A percentile compares a stretch with the other conserved stretches of the same genome.
Conservation (phyloP, 2,888 invertebrate genomes). For the Euzophera pinguis region DNA sequence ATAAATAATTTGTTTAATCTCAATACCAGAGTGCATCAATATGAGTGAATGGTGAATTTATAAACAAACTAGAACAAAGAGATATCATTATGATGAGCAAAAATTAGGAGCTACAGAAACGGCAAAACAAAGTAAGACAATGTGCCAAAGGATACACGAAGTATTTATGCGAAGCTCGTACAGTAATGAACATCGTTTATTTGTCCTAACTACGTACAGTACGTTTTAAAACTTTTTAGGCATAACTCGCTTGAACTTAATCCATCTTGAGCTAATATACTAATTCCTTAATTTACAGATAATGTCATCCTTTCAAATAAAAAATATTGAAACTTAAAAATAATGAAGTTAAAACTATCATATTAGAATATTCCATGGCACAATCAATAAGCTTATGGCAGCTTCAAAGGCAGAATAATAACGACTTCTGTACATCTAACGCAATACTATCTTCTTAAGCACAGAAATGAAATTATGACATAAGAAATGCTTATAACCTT, state of each 20-base stretch:
- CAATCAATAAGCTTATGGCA: slow-evolving; percentile 67
- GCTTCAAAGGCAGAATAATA: slow-evolving; percentile 39
- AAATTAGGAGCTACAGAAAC: slow-evolving; percentile 36
- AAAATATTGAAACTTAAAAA: slow-evolving; percentile 30
- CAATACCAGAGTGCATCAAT: slow-evolving; percentile 38
- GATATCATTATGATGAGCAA: slow-evolving; percentile 34
- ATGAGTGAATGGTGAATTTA: slow-evolving; percentile 19
- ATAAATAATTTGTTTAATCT: slow-evolving; percentile 13
- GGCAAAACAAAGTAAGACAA: slow-evolving; percentile 42
- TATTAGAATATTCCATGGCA: slow-evolving; percentile 57
- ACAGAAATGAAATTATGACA: slow-evolving; percentile 32
- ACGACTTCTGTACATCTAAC: slow-evolving; percentile 41
- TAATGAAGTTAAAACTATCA: slow-evolving; percentile 28
- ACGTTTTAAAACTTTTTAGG: slow-evolving; percentile 77
- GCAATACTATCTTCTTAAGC: slow-evolving; percentile 33
- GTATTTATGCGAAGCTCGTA: slow-evolving; percentile 74
- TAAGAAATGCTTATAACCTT: slow-evolving; percentile 62
- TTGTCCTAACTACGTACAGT: slow-evolving; percentile 64
- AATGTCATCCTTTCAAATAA: slow-evolving; percentile 26
- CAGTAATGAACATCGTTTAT: slow-evolving; percentile 70
- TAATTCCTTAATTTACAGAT: slow-evolving; percentile 45
- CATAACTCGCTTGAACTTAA: slow-evolving; percentile 59
- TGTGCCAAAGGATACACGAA: slow-evolving; percentile 66
- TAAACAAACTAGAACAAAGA: slow-evolving; percentile 22
- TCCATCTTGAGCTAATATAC: slow-evolving; percentile 64